Evolutionary conservation across 2,888 invertebrate genomes (phyloP).

Genomic region (Luffia ferchaultella): DNA sequence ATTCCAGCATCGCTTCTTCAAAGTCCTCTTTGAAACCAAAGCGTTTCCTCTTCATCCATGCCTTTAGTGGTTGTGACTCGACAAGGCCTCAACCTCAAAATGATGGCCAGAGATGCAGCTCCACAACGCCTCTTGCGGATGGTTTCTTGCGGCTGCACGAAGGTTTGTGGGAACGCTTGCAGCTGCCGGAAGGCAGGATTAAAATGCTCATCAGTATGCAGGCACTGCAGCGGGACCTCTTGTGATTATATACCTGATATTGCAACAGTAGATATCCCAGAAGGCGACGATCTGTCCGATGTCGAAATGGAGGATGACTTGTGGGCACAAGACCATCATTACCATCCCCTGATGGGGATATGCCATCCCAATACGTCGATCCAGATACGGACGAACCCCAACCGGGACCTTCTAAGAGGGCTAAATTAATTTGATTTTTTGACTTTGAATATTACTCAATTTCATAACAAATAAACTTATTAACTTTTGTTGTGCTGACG

Average conservation of each 20-base stretch:
- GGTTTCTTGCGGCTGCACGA: constrained; percentile 13
- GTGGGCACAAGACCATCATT: constrained; percentile 5
- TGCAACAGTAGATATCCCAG: constrained; percentile 11
- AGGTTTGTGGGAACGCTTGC: constrained; percentile 15
- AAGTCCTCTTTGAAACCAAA: constrained; percentile 4
- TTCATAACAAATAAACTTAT: too few relatives aligned
- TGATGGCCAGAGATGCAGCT: constrained; percentile 9
- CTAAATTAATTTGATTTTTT: neutral
- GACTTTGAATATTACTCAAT: too few relatives aligned
- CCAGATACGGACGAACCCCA: too few relatives aligned
- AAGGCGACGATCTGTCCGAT: constrained; percentile 15
- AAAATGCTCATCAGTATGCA: constrained; percentile 11
- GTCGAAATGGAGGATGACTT: constrained; percentile 7
- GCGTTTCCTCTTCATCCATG: constrained; percentile 6
- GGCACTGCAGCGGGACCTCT: too few relatives aligned
- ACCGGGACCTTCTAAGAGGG: constrained; percentile 6
- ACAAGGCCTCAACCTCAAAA: constrained; percentile 6
- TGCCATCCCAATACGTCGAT: constrained; percentile 8
- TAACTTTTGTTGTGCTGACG: too few relatives aligned
- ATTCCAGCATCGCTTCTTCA: constrained; percentile 4
- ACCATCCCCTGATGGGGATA: constrained; percentile 8
- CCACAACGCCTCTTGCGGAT: constrained; percentile 13
- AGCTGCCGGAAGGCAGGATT: constrained; percentile 13
- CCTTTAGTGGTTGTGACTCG: constrained; percentile 3
- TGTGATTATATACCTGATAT: constrained; percentile 12